phyloP scores from a whole-genome alignment of 2,888 invertebrate species.

The Eutolmus rufibarbis region DNA sequence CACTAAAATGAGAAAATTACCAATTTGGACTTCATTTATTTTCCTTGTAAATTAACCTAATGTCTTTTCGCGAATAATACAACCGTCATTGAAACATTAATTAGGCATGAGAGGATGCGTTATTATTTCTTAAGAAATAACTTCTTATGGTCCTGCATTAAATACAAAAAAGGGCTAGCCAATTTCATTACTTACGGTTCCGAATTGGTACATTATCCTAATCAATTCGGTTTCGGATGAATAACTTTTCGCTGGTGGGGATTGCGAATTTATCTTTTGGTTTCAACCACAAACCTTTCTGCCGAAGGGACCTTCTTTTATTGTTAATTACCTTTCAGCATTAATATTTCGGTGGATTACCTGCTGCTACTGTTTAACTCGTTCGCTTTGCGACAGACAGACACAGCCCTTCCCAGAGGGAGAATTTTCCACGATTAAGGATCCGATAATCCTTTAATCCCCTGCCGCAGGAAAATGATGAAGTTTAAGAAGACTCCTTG shows the following conservation, averaged over 20 bases:
- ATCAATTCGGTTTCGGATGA: slow-evolving; percentile 14
- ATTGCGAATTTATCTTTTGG: slow-evolving; percentile 9
- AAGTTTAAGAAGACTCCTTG: not conserved
- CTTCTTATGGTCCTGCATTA: not conserved
- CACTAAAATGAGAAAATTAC: not conserved
- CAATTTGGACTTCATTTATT: not conserved
- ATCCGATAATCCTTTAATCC: not conserved
- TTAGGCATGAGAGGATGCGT: not conserved
- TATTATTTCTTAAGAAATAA: not conserved
- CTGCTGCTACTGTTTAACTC: not conserved
- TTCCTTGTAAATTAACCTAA: not conserved
- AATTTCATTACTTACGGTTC: not conserved
- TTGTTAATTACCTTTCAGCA: not conserved
- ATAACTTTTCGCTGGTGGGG: not conserved
- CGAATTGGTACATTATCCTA: not conserved
- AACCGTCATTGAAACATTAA: not conserved
- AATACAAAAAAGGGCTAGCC: not conserved
- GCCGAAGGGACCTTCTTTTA: not conserved
- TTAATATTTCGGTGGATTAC: not conserved
- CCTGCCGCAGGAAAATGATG: not conserved
- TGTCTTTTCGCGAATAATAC: not conserved
- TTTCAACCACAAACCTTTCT: not conserved
- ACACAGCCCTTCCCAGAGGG: not conserved
- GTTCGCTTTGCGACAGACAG: not conserved
- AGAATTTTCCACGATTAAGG: not conserved